phyloP scores from a whole-genome alignment of 2,113 vertebrate genomes.

The Nanorana parkeri region DNA sequence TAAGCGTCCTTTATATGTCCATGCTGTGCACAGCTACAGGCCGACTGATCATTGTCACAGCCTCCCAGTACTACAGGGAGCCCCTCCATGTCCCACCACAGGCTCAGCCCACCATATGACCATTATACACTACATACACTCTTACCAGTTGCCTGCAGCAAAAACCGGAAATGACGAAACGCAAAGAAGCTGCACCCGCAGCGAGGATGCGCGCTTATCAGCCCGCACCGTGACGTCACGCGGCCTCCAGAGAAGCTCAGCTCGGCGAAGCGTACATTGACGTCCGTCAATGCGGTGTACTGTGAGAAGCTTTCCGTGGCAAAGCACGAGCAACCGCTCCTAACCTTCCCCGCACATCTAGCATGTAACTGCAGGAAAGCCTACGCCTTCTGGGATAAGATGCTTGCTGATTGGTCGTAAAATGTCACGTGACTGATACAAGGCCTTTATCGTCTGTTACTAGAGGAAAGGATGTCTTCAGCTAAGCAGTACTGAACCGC shows the following conservation, averaged over 20 bases:
- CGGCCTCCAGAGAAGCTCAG: not conserved
- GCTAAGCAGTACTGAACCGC: not conserved
- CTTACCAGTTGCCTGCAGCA: conserved; percentile 21
- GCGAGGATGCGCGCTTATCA: not conserved
- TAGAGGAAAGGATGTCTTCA: not conserved
- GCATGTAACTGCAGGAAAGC: no score
- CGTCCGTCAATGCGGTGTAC: not conserved
- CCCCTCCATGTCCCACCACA: not conserved
- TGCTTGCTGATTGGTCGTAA: not conserved
- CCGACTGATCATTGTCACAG: no score
- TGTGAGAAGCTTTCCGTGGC: no score
- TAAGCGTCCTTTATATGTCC: not conserved
- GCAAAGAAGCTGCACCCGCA: not conserved
- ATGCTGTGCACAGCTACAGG: not conserved
- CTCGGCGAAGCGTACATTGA: not conserved
- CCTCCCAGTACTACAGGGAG: not conserved
- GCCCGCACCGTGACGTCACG: not conserved
- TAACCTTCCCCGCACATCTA: no score
- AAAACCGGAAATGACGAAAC: conserved; percentile 13
- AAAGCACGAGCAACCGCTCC: no score
- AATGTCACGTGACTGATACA: not conserved
- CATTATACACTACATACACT: not conserved
- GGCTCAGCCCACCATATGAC: no score
- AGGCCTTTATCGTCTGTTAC: not conserved
- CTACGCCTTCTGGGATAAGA: no score